phyloP scores from a whole-genome alignment of 23 tunicate species.

The Oikopleura dioica region DNA sequence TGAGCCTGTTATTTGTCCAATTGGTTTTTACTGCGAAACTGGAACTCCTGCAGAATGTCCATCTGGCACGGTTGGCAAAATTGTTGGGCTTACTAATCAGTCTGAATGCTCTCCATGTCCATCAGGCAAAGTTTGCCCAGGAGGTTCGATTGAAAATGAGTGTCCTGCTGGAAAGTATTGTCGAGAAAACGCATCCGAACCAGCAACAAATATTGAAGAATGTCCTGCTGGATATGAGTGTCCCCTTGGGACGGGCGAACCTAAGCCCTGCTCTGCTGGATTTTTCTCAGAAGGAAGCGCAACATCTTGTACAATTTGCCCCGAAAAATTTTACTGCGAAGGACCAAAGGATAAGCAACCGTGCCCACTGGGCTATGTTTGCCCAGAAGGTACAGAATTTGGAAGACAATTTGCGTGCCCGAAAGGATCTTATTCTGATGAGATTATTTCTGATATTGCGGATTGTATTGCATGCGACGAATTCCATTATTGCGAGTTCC shows the following conservation, averaged over 20 bases:
- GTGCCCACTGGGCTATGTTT: conserved; percentile 58
- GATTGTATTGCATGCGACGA: background rate
- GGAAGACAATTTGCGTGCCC: conserved; percentile 25
- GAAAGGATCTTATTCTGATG: conserved; percentile 31
- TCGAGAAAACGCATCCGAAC: too few relatives aligned
- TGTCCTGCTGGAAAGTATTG: background rate
- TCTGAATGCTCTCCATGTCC: background rate
- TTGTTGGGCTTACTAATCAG: too few relatives aligned
- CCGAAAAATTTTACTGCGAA: background rate
- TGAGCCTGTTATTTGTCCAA: conserved; percentile 29
- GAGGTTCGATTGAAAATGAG: background rate
- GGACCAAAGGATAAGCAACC: background rate
- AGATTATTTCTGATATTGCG: conserved; percentile 12
- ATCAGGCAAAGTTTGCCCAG: background rate
- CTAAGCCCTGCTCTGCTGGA: too few relatives aligned
- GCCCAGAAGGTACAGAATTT: conserved; percentile 31
- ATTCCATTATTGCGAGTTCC: background rate
- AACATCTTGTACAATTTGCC: background rate
- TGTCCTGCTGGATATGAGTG: conserved; percentile 87
- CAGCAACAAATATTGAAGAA: conserved; percentile 31
- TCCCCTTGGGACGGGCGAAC: conserved; percentile 67
- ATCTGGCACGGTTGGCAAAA: conserved; percentile 25
- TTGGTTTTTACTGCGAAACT: conserved; percentile 29
- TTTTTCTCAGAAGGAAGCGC: too few relatives aligned
- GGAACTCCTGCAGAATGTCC: conserved; percentile 26